Conservation (phyloP, 53 echinoderm and acorn worm species). For the Paracentrotus lividus region DNA sequence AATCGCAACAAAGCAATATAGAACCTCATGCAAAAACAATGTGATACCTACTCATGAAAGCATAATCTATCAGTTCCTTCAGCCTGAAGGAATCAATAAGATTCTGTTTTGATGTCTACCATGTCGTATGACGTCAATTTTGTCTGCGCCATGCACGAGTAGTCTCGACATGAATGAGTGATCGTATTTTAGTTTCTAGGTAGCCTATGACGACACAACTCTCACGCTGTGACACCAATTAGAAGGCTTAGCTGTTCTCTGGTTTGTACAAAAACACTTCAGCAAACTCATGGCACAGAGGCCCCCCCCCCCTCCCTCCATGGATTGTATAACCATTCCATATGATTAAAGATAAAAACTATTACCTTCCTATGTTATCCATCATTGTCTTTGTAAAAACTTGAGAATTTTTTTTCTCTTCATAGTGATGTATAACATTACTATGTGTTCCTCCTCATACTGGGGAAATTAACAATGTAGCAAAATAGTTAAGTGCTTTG, state of each 20-base stretch:
- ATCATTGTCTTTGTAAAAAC: no score
- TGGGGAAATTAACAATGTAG: no score
- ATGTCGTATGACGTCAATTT: constrained; percentile 39
- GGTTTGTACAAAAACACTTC: not conserved
- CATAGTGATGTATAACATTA: no score
- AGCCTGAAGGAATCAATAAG: no score
- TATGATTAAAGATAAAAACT: no score
- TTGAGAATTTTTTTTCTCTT: no score
- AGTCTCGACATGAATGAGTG: not conserved
- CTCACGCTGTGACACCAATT: constrained; percentile 32
- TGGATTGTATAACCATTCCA: no score
- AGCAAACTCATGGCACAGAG: not conserved
- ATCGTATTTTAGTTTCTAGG: not conserved
- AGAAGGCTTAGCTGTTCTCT: not conserved
- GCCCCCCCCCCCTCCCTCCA: not conserved
- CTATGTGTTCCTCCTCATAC: no score
- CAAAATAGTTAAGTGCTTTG: no score
- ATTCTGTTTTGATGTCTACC: not conserved
- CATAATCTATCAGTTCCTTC: not conserved
- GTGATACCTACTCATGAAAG: not conserved
- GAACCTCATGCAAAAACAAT: not conserved
- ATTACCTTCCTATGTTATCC: no score
- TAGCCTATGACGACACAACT: constrained; percentile 38
- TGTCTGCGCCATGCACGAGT: constrained; percentile 40
- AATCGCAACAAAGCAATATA: not conserved